Base-by-base conservation (phyloP, 2,113 vertebrate genomes). In the Erinaceus europaeus region DNA sequence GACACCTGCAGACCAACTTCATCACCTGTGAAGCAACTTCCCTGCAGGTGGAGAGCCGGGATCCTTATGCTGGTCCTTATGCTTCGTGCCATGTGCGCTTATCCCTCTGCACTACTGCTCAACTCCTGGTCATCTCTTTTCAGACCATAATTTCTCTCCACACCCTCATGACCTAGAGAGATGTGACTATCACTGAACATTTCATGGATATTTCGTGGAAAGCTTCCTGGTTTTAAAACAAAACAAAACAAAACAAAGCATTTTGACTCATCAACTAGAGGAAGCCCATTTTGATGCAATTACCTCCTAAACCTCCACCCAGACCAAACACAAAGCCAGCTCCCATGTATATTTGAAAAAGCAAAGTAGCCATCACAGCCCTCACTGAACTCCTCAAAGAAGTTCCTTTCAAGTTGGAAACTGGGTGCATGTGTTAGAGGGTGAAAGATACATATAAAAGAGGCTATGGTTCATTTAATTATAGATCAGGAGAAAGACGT, bases 101-200 rank as follows among this genome's bases (percentile, higher is more conserved):
- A n/a, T n/a, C n/a, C n/a, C n/a, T n/a, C n/a, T n/a, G n/a, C n/a
- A n/a, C n/a, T n/a, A n/a, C n/a, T n/a, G n/a, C n/a, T n/a, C n/a
- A n/a, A n/a, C n/a, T n/a, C n/a, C n/a, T n/a, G n/a, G n/a, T n/a
- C n/a, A 85, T 90, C 61, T 72, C 80, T 46, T 87, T 80, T 76
- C 73, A 82, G 90, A 67, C 88, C 90, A 62, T 69, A 57, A 29
- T 89, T 95, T 94, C 62, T 92, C 90, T 88, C 71, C 86, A 85
- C 86, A 88, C 14, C 72, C 12, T 85, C 67, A 17, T 9, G 44
- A 86, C 67, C 21, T 6, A 76, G 69, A 71, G 91, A 71, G 74
- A 89, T 64, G 27, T 61, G 73, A 59, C 48, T 40, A 84, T 93
- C 81, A 68, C 90, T 76, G 75, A 80, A 87, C 77, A 20, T 81